phyloP scores from a whole-genome alignment of 2,888 invertebrate species.

The Standfussiana lucernea region DNA sequence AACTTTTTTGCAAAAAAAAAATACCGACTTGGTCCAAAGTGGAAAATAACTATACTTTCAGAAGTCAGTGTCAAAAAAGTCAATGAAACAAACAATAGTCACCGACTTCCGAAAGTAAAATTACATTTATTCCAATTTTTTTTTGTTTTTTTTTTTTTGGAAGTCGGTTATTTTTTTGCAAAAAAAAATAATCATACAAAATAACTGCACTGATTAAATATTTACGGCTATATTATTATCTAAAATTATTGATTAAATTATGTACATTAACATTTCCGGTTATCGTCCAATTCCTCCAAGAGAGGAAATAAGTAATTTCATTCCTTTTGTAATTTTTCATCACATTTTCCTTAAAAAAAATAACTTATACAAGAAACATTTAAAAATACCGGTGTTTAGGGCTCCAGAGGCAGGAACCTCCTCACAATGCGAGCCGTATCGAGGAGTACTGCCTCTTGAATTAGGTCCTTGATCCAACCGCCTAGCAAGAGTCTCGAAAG shows the following conservation, averaged over 20 bases:
- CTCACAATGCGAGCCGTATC: not conserved
- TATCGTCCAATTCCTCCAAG: not conserved
- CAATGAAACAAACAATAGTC: too few relatives aligned
- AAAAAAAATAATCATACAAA: not conserved
- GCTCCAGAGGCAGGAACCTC: not conserved
- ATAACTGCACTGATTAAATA: not conserved
- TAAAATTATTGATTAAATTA: not conserved
- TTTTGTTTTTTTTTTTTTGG: too few relatives aligned
- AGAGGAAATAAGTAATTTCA: not conserved
- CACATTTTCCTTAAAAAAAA: not conserved
- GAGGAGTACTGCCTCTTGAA: not conserved
- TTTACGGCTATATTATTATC: not conserved
- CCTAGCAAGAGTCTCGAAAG: not conserved
- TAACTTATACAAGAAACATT: too few relatives aligned
- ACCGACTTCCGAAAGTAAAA: too few relatives aligned
- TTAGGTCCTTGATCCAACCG: not conserved
- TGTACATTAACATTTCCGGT: not conserved
- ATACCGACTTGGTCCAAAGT: too few relatives aligned
- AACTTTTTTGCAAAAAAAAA: too few relatives aligned
- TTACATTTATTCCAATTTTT: too few relatives aligned
- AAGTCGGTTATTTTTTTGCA: too few relatives aligned
- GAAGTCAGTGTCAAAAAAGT: too few relatives aligned
- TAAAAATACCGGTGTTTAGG: not conserved
- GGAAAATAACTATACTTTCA: too few relatives aligned
- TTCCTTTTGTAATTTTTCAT: not conserved